Evolutionary conservation across 1,140 invertebrate genomes (phyloP).

Genomic region (Condylostylus longicornis): DNA sequence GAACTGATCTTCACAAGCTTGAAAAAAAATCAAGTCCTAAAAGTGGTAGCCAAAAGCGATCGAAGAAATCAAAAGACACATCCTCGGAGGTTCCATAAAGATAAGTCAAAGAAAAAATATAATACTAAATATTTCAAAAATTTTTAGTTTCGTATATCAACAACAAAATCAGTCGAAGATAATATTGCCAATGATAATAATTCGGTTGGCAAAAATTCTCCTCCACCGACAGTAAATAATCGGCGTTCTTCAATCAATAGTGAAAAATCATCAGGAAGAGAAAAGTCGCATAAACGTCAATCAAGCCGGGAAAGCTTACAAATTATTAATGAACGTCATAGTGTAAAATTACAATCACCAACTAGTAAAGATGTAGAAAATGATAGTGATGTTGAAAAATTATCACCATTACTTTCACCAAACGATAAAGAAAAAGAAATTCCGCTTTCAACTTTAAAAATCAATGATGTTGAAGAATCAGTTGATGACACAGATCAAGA

Average conservation of each 20-base stretch:
- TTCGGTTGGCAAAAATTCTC: too few species aligned
- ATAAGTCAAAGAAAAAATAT: constrained; percentile 39
- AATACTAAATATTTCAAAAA: too few species aligned
- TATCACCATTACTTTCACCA: constrained; percentile 55
- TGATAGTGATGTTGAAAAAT: constrained; percentile 64
- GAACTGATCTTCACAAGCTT: constrained; percentile 6
- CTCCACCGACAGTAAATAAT: too few species aligned
- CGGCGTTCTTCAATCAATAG: too few species aligned
- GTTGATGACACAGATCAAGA: constrained; percentile 40
- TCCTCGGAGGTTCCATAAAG: constrained; percentile 11
- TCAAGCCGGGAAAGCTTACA: constrained; percentile 20
- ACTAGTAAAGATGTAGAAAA: constrained; percentile 41
- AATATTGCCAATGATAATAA: too few species aligned
- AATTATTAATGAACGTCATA: constrained; percentile 26
- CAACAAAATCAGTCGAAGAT: too few species aligned
- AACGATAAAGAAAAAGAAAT: constrained; percentile 24
- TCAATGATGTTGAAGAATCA: constrained; percentile 36
- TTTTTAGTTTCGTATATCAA: too few species aligned
- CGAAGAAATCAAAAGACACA: neutral
- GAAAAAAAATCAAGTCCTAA: constrained; percentile 31
- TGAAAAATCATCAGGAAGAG: too few species aligned
- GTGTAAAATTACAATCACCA: constrained; percentile 9
- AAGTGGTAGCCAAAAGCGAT: constrained; percentile 11
- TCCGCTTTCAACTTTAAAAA: constrained; percentile 24
- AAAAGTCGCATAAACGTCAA: neutral